phyloP scores from a whole-genome alignment of 2,888 invertebrate genomes.

The Cerceris ruficornis region DNA sequence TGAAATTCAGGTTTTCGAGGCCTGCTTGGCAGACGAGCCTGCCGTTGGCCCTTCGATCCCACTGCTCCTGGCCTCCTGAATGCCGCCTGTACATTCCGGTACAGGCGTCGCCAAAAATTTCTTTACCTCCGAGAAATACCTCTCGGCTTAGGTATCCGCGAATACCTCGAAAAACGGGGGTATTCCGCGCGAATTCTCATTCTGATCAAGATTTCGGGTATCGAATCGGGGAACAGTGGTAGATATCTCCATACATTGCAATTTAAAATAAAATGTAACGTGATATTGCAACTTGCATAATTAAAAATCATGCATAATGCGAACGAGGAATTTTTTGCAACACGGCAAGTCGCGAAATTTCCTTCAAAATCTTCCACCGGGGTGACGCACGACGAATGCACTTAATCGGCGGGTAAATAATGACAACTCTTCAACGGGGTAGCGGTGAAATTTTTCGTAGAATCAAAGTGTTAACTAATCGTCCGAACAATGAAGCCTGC shows the following conservation, averaged over 20 bases:
- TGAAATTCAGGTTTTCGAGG: slow-evolving; percentile 75
- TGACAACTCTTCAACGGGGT: too few species aligned
- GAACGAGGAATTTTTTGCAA: too few species aligned
- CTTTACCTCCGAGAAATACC: neutral
- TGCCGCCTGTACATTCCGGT: slow-evolving; percentile 59
- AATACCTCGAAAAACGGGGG: slow-evolving; percentile 1
- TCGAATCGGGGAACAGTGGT: too few species aligned
- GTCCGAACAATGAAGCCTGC: slow-evolving; percentile 27
- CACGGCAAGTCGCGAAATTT: too few species aligned
- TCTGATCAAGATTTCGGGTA: too few species aligned
- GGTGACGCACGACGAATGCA: neutral
- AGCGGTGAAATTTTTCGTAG: too few species aligned
- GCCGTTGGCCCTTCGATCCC: slow-evolving; percentile 63
- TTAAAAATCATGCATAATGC: too few species aligned
- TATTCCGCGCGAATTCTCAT: neutral
- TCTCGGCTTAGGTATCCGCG: neutral
- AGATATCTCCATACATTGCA: too few species aligned
- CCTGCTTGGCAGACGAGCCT: slow-evolving; percentile 64
- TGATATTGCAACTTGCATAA: too few species aligned
- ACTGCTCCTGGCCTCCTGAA: slow-evolving; percentile 59
- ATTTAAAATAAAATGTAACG: too few species aligned
- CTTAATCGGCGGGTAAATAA: neutral
- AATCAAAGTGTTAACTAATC: slow-evolving; percentile 26
- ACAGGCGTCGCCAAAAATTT: slow-evolving; percentile 55
- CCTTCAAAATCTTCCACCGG: neutral